Evolutionary conservation across 2,113 vertebrate species (phyloP).

Genomic region (Nannobrachium achirus): DNA sequence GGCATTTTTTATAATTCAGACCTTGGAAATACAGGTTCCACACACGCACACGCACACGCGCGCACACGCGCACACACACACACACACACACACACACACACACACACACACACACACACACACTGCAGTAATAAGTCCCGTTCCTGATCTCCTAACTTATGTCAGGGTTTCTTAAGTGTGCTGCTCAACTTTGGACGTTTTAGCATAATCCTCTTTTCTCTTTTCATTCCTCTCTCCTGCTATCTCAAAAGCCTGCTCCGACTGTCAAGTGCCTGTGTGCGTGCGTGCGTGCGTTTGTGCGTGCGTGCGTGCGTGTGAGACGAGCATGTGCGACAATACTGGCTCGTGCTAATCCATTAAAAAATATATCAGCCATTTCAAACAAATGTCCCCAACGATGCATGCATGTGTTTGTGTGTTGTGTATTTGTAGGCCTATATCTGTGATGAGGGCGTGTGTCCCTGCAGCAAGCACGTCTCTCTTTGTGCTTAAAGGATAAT

Average conservation of each 20-base stretch:
- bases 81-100: slow-evolving; percentile 4
- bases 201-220: slow-evolving; percentile 59
- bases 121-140: background rate
- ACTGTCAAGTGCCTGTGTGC: slow-evolving; percentile 7
- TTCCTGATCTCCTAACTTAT: slow-evolving; percentile 21
- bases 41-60: background rate
- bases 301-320: slow-evolving; percentile 11
- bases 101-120: background rate
- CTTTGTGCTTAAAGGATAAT: slow-evolving; percentile 36
- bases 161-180: slow-evolving; percentile 20
- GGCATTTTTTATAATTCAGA: too few species aligned
- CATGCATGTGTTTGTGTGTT: slow-evolving; percentile 17
- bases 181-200: slow-evolving; percentile 39
- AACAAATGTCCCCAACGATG: slow-evolving; percentile 45
- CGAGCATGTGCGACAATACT: too few species aligned
- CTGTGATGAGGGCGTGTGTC: too few species aligned
- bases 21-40: too few species aligned
- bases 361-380: slow-evolving; percentile 29
- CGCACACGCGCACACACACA: slow-evolving; percentile 8
- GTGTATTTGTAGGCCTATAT: too few species aligned
- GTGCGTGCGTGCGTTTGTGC: too few species aligned
- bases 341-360: slow-evolving; percentile 24
- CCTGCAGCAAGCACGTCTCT: background rate
- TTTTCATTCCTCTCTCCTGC: slow-evolving; percentile 25
- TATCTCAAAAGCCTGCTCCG: slow-evolving; percentile 27